Conservation (phyloP, 2,113 vertebrate genomes). For the Ceyx margarethae region DNA sequence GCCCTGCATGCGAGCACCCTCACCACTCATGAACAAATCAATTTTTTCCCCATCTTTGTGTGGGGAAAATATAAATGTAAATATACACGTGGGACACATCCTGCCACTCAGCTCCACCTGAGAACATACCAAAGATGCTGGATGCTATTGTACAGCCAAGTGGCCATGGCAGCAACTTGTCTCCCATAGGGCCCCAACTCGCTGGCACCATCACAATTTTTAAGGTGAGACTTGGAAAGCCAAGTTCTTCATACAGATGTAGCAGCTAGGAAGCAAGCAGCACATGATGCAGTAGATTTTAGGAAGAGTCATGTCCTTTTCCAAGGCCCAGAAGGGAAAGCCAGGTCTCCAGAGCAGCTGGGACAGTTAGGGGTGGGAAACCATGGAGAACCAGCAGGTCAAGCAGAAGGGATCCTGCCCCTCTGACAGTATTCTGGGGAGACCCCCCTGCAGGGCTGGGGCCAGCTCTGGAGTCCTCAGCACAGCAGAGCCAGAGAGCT, state of each 20-base stretch:
- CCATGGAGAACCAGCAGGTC: too few species aligned
- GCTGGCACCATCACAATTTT: neutral
- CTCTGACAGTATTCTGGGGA: too few species aligned
- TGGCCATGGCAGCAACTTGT: rapidly evolving
- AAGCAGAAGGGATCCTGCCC: too few species aligned
- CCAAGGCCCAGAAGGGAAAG: neutral
- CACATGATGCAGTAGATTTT: rapidly evolving
- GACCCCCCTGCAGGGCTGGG: neutral
- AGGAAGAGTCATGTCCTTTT: neutral
- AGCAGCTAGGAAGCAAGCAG: neutral
- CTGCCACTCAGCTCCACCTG: neutral
- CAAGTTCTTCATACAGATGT: neutral
- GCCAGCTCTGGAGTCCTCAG: neutral
- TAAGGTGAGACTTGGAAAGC: neutral
- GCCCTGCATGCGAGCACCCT: neutral
- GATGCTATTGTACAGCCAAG: neutral
- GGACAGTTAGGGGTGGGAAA: neutral
- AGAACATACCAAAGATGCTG: neutral
- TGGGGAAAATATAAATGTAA: rapidly evolving
- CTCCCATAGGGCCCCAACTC: rapidly evolving
- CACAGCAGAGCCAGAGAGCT: neutral
- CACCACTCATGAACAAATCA: neutral
- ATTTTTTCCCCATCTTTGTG: neutral
- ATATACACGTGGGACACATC: rapidly evolving
- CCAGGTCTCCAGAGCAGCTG: rapidly evolving